These are phyloP conservation scores for Avahi laniger DNA, from an alignment of 2,797 vertebrate genomes.

Conservation along the genomic window DNA sequence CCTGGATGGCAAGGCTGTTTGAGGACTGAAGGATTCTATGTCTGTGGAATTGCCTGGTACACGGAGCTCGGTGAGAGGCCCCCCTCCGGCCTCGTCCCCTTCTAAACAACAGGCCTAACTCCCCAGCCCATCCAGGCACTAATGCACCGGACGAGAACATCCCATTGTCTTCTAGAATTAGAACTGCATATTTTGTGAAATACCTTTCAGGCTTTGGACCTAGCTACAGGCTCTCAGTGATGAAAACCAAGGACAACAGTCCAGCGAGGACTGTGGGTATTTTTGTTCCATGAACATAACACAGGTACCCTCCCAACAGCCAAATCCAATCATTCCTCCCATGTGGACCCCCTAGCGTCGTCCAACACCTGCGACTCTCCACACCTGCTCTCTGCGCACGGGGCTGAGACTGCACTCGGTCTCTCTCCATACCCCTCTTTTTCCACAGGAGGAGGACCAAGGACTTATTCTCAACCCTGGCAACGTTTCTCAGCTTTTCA, in stretches of 20 bases:
- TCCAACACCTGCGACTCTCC: not conserved
- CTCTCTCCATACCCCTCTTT: not conserved
- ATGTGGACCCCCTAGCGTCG: accelerated
- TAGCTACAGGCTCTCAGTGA: not conserved
- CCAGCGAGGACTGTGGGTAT: too few species aligned
- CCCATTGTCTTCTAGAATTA: not conserved
- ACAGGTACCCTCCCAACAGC: accelerated
- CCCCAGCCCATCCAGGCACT: too few species aligned
- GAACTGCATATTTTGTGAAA: not conserved
- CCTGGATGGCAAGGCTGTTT: not conserved
- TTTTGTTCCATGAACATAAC: not conserved
- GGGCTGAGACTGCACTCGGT: not conserved
- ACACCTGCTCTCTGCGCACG: not conserved
- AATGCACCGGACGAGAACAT: accelerated
- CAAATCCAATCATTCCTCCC: not conserved
- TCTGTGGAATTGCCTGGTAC: not conserved
- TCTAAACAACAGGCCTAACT: not conserved
- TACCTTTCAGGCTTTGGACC: not conserved
- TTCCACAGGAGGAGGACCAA: accelerated
- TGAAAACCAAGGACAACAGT: not conserved
- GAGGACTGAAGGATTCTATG: not conserved
- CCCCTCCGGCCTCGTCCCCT: too few species aligned
- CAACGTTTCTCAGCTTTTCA: not conserved
- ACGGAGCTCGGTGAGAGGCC: accelerated
- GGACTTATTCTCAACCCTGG: not conserved